Conservation (phyloP, 2,113 vertebrate species). For the Epinephelus moara region DNA sequence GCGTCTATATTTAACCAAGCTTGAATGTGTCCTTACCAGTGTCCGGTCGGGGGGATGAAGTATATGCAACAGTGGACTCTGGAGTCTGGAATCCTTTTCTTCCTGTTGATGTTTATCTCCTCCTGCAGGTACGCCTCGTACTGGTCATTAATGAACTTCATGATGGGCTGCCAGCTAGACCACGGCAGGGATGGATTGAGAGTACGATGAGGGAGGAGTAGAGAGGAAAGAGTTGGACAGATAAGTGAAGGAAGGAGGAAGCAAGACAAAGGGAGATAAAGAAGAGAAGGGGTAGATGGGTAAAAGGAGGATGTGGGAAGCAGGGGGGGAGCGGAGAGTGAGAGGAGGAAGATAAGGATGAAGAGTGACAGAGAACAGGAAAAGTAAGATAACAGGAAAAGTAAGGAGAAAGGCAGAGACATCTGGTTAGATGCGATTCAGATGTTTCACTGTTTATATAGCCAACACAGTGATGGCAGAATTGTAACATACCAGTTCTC, state of each 20-base stretch:
- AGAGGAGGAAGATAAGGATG: constrained; percentile 11
- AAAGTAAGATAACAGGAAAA: constrained; percentile 1
- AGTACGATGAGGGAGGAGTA: neutral
- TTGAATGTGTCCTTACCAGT: constrained; percentile 85
- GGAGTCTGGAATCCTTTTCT: constrained; percentile 94
- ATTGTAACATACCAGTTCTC: constrained; percentile 92
- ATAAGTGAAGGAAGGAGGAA: neutral
- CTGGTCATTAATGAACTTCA: constrained; percentile 97
- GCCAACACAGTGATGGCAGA: neutral
- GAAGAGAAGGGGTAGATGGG: constrained; percentile 13
- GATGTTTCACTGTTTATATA: neutral
- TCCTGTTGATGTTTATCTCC: constrained; percentile 94
- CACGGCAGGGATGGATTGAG: neutral
- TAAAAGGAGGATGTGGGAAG: constrained; percentile 7
- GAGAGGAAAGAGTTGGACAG: neutral
- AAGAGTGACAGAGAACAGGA: constrained; percentile 21
- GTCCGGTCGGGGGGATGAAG: constrained; percentile 95
- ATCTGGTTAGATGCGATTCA: constrained; percentile 18
- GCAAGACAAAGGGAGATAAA: neutral
- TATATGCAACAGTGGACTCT: constrained; percentile 97
- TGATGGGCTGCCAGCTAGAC: constrained; percentile 95
- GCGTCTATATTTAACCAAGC: constrained; percentile 2
- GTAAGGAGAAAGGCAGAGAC: neutral
- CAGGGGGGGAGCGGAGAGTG: neutral
- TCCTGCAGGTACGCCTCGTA: constrained; percentile 96